A percentile compares a stretch with the other conserved stretches of the same genome.
Evolutionary conservation across 2,797 vertebrate species (phyloP).

Genomic region (Sylvia borin): DNA sequence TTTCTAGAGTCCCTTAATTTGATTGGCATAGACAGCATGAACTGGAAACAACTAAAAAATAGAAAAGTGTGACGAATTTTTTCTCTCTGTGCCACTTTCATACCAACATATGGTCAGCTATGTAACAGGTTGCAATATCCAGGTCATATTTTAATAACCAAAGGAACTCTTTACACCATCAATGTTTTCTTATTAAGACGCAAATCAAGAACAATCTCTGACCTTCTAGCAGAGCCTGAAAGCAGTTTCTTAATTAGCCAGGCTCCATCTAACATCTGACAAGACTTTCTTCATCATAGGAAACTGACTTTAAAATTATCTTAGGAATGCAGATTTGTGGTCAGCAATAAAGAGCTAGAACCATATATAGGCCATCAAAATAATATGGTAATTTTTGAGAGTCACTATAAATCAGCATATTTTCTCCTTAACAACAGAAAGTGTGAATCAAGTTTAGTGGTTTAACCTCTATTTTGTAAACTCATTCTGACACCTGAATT

Average conservation of each 20-base stretch:
- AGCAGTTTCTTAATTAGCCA: constrained; percentile 25
- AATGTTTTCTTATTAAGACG: constrained; percentile 26
- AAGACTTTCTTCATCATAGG: background rate
- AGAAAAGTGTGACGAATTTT: background rate
- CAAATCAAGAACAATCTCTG: constrained; percentile 15
- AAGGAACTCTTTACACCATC: background rate
- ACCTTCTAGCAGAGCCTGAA: background rate
- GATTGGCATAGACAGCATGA: background rate
- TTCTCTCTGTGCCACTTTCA: background rate
- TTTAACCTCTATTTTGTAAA: background rate
- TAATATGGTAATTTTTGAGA: background rate
- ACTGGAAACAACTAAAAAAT: background rate
- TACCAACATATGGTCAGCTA: background rate
- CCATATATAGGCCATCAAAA: background rate
- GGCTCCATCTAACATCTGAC: background rate
- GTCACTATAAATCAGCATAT: background rate
- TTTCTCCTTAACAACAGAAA: background rate
- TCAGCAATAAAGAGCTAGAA: background rate
- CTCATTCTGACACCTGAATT: background rate
- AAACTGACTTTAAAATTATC: background rate
- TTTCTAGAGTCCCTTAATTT: background rate
- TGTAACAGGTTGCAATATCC: background rate
- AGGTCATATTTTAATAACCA: background rate
- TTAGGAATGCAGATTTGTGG: background rate
- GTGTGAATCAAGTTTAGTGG: background rate